These are phyloP conservation scores for Peromyscus melanophrys DNA, from an alignment of 2,797 vertebrate species.

Conservation along the genomic window DNA sequence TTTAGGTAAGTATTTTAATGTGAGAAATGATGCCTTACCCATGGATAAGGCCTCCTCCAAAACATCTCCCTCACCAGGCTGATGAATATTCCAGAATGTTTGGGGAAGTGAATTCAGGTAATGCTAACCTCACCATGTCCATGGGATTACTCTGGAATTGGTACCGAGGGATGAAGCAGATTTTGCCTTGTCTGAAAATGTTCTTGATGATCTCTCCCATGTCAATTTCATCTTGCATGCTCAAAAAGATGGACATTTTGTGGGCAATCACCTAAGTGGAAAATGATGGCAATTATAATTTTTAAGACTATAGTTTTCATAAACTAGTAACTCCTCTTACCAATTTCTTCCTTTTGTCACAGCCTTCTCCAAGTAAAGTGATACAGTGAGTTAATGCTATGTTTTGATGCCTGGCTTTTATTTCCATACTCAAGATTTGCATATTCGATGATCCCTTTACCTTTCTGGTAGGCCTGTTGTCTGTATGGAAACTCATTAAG, in stretches of 20 bases:
- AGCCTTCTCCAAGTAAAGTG: neutral
- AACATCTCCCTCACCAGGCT: conserved; percentile 91
- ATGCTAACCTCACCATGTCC: conserved; percentile 94
- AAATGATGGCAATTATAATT: too few relatives aligned
- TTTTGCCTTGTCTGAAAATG: conserved; percentile 92
- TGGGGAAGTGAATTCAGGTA: conserved; percentile 90
- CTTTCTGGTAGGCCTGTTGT: neutral
- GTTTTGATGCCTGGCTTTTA: neutral
- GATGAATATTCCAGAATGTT: conserved; percentile 96
- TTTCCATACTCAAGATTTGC: neutral
- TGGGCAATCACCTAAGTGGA: too few relatives aligned
- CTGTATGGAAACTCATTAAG: neutral
- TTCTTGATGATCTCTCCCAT: conserved; percentile 94
- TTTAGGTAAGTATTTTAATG: neutral
- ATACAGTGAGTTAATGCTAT: accelerated
- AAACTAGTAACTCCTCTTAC: too few relatives aligned
- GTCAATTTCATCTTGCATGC: conserved; percentile 95
- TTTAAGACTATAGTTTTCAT: too few relatives aligned
- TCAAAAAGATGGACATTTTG: conserved; percentile 97
- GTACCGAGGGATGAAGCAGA: conserved; percentile 96
- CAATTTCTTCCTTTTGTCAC: conserved; percentile 81
- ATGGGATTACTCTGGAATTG: conserved; percentile 91
- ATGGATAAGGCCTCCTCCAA: conserved; percentile 93
- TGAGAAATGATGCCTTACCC: conserved; percentile 87
- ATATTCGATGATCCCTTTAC: neutral